These are phyloP conservation scores for Xestia sexstrigata DNA, from an alignment of 2,888 invertebrate genomes.

Conservation along the genomic window DNA sequence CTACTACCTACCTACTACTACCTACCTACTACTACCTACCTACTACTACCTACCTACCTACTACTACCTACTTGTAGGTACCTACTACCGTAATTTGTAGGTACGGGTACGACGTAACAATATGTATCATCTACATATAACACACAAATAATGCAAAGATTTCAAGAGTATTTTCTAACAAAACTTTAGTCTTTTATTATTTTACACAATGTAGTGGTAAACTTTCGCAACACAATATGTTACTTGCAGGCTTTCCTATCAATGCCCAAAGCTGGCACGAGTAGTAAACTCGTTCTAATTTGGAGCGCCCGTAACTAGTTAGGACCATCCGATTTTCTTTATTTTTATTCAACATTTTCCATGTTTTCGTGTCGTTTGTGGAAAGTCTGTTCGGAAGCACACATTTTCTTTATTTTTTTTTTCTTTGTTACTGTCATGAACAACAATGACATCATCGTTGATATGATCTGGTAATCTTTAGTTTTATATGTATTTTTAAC, in stretches of 20 bases:
- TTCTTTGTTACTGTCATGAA: neutral
- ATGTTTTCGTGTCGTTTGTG: slow-evolving; percentile 33
- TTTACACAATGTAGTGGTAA: neutral
- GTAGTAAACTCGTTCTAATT: slow-evolving; percentile 42
- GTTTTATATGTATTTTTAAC: neutral
- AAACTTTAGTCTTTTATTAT: slow-evolving; percentile 4
- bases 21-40: too few relatives aligned
- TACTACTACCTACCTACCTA: too few relatives aligned
- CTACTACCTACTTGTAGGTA: too few relatives aligned
- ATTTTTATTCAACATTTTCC: slow-evolving; percentile 33
- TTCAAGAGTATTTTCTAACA: neutral
- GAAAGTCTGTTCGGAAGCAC: slow-evolving; percentile 19
- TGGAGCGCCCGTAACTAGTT: slow-evolving; percentile 42
- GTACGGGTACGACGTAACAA: too few relatives aligned
- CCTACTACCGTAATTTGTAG: too few relatives aligned
- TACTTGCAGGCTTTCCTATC: slow-evolving; percentile 40
- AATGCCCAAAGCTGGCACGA: slow-evolving; percentile 9
- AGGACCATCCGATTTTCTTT: slow-evolving; percentile 29
- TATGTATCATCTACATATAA: too few relatives aligned
- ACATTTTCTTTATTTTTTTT: slow-evolving; percentile 13
- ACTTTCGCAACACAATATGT: slow-evolving; percentile 24
- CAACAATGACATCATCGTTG: neutral
- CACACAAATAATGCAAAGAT: neutral
- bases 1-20: too few relatives aligned
- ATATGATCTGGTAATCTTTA: neutral